Evolutionary conservation across 2,888 invertebrate genomes (phyloP).

Genomic region (Cosmia pyralina): DNA sequence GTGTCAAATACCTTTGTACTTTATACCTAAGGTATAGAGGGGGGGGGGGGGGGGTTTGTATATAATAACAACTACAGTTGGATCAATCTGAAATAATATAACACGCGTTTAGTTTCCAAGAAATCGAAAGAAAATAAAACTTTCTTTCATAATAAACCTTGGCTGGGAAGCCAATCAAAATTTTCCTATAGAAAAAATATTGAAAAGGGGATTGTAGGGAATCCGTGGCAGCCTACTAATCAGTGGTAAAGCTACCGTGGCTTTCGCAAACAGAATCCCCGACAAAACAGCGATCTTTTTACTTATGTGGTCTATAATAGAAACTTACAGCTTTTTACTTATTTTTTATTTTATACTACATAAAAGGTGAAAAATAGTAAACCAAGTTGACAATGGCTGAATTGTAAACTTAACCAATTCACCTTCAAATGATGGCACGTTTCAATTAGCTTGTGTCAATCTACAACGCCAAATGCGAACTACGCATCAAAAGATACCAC

Average conservation of each 20-base stretch:
- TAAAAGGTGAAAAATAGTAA: neutral
- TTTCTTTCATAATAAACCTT: constrained; percentile 39
- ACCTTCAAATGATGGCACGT: too few relatives aligned
- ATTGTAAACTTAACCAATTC: too few relatives aligned
- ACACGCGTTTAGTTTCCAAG: constrained; percentile 5
- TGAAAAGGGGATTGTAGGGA: constrained; percentile 53
- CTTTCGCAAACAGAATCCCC: constrained; percentile 57
- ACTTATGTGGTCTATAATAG: constrained; percentile 24
- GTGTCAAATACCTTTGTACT: too few relatives aligned
- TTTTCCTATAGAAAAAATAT: constrained; percentile 47
- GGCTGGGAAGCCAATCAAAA: constrained; percentile 55
- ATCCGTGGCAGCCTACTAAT: constrained; percentile 65
- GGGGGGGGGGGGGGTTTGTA: too few relatives aligned
- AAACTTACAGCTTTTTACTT: neutral
- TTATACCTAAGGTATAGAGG: too few relatives aligned
- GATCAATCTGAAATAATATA: neutral
- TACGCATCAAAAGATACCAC: too few relatives aligned
- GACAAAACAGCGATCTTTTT: constrained; percentile 59
- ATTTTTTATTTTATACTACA: neutral
- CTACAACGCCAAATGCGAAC: too few relatives aligned
- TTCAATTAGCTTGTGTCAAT: too few relatives aligned
- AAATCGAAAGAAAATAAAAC: constrained; percentile 34
- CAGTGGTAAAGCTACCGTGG: constrained; percentile 71
- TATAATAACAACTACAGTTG: too few relatives aligned
- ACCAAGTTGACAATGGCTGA: neutral